Percentiles rank a stretch among this genome's conserved stretches.
Conservation (phyloP, 2,113 vertebrate species). For the Charina bottae region DNA sequence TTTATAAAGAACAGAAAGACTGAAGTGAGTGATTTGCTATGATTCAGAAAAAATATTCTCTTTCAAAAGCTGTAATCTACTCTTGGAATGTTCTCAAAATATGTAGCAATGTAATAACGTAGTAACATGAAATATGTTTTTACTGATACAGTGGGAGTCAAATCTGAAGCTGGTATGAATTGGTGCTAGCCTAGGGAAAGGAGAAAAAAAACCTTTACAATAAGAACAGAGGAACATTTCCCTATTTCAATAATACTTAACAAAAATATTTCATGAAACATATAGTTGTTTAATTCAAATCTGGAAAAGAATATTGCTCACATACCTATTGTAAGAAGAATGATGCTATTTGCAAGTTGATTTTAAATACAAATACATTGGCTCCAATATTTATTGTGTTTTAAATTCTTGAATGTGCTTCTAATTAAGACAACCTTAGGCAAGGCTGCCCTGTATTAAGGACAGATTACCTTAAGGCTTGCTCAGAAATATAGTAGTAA, state of each 20-base stretch:
- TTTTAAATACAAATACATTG: neutral
- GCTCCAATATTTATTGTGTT: neutral
- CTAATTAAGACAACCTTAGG: neutral
- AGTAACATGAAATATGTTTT: slow-evolving; percentile 13
- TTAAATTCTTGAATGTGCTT: neutral
- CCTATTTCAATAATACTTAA: neutral
- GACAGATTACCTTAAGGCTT: too few relatives aligned
- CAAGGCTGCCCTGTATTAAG: neutral
- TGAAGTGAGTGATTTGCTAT: neutral
- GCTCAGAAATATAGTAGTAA: too few relatives aligned
- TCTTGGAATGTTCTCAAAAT: neutral
- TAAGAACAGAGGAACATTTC: too few relatives aligned
- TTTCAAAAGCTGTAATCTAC: neutral
- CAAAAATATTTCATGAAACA: neutral
- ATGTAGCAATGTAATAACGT: neutral
- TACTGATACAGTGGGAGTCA: neutral
- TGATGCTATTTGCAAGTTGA: neutral
- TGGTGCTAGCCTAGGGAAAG: neutral
- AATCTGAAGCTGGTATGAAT: neutral
- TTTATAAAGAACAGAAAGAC: slow-evolving; percentile 3
- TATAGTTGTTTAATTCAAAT: neutral
- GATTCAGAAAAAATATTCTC: neutral
- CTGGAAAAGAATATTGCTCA: neutral
- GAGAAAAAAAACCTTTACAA: neutral
- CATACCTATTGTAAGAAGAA: neutral